These are phyloP conservation scores for Charaxes varanes DNA, from an alignment of 1,140 invertebrate genomes.

Conservation along the genomic window DNA sequence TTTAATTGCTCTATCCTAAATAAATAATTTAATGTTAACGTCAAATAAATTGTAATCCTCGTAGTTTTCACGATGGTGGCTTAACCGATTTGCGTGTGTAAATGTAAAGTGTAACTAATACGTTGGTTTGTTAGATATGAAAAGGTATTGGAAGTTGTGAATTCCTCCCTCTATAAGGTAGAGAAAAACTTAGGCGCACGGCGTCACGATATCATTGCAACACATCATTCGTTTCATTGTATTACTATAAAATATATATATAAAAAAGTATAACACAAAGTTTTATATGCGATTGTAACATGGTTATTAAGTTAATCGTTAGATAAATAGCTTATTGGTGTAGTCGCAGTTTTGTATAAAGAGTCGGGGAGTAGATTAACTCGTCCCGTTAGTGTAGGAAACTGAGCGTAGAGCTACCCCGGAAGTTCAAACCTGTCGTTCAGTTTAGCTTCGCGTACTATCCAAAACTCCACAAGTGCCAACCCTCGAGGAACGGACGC, in stretches of 20 bases:
- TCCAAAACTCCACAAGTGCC: constrained; percentile 55
- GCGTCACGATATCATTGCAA: constrained; percentile 46
- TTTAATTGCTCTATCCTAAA: too few relatives aligned
- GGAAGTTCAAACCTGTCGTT: neutral
- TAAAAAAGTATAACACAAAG: constrained; percentile 23
- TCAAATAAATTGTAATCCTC: too few relatives aligned
- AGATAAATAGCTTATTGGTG: constrained; percentile 43
- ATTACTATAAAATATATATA: constrained; percentile 35
- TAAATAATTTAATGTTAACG: too few relatives aligned
- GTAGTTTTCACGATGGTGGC: too few relatives aligned
- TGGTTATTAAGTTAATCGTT: constrained; percentile 34
- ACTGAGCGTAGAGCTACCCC: neutral
- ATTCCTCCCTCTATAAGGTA: neutral
- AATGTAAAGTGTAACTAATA: too few relatives aligned
- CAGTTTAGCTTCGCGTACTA: constrained; percentile 8
- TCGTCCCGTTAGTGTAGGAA: too few relatives aligned
- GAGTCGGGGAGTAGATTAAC: too few relatives aligned
- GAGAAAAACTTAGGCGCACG: constrained; percentile 3
- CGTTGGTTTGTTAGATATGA: too few relatives aligned
- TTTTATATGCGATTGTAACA: constrained; percentile 33
- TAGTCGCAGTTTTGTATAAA: constrained; percentile 41
- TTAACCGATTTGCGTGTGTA: too few relatives aligned
- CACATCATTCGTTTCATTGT: constrained; percentile 55
- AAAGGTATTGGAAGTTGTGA: too few relatives aligned
- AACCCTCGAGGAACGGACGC: constrained; percentile 32